Conservation (phyloP, 2,888 invertebrate species). For the Cantharis rustica region DNA sequence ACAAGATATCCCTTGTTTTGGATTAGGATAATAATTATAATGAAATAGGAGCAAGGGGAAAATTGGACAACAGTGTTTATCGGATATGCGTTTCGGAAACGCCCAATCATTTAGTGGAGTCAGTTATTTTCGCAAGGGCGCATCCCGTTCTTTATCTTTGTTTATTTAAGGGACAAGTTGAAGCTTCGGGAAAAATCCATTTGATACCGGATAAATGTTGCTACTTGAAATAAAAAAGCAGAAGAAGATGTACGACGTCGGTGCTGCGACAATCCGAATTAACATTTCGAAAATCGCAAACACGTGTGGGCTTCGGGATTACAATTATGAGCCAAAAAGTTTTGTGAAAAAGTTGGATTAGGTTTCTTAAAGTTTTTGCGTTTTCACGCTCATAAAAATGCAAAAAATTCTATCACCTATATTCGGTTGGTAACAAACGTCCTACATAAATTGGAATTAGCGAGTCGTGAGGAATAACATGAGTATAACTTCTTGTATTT, state of each 20-base stretch:
- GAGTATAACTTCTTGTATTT: constrained; percentile 30
- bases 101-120: constrained; percentile 35
- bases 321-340: constrained; percentile 24
- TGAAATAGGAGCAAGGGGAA: constrained; percentile 34
- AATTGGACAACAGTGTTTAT: constrained; percentile 35
- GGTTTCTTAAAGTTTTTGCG: constrained; percentile 23
- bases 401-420: constrained; percentile 33
- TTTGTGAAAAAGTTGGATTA: constrained; percentile 25
- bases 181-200: constrained; percentile 25
- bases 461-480: constrained; percentile 31
- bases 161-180: constrained; percentile 31
- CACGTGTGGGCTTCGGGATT: constrained; percentile 16
- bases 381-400: constrained; percentile 27
- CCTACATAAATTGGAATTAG: constrained; percentile 32
- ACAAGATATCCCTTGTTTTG: constrained; percentile 27
- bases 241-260: constrained; percentile 14
- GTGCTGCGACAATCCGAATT: constrained; percentile 5
- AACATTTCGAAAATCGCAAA: constrained; percentile 3
- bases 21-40: constrained; percentile 36
- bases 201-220: constrained; percentile 34
- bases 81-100: constrained; percentile 39
- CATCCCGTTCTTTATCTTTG: constrained; percentile 26
- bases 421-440: constrained; percentile 22
- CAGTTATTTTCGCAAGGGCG: constrained; percentile 25
- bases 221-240: constrained; percentile 12